phyloP scores from a whole-genome alignment of 1,140 invertebrate genomes.

The Cyclargus thomasi region DNA sequence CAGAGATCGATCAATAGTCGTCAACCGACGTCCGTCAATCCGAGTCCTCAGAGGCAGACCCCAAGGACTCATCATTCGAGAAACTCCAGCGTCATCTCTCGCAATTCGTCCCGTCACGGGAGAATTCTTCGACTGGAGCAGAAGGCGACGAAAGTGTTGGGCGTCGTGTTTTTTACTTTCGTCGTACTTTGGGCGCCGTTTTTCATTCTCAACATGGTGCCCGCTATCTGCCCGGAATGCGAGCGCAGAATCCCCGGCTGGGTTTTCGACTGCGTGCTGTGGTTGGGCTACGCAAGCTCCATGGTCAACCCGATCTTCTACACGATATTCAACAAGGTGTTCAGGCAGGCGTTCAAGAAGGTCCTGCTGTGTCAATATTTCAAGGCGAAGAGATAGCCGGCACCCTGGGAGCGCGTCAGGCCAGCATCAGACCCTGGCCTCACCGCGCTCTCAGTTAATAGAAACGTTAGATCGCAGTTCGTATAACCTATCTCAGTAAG shows the following conservation, averaged over 20 bases:
- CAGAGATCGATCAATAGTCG: conserved; percentile 49
- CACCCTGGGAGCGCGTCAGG: conserved; percentile 69
- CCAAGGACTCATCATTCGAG: conserved; percentile 80
- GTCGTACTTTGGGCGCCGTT: conserved; percentile 96
- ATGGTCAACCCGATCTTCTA: conserved; percentile 97
- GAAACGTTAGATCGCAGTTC: conserved; percentile 62
- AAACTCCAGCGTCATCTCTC: conserved; percentile 86
- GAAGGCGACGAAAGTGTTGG: conserved; percentile 95
- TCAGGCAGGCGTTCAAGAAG: conserved; percentile 92
- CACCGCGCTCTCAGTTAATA: conserved; percentile 64
- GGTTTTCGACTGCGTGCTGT: conserved; percentile 90
- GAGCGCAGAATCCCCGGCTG: conserved; percentile 83
- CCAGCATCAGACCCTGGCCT: conserved; percentile 64
- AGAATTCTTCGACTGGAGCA: conserved; percentile 89
- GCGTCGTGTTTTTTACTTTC: conserved; percentile 95
- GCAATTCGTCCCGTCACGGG: conserved; percentile 87
- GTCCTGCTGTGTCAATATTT: conserved; percentile 88
- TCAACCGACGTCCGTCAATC: conserved; percentile 63
- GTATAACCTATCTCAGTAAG: conserved; percentile 35
- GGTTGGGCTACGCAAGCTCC: conserved; percentile 94
- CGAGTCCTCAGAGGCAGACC: conserved; percentile 76
- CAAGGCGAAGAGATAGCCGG: conserved; percentile 76
- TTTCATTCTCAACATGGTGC: conserved; percentile 91
- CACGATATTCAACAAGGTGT: conserved; percentile 96
- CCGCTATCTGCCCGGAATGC: conserved; percentile 85